A percentile compares a stretch with the other conserved stretches of the same genome.
phyloP scores from a whole-genome alignment of 2,113 vertebrate genomes.

The Ariopsis seemanni region DNA sequence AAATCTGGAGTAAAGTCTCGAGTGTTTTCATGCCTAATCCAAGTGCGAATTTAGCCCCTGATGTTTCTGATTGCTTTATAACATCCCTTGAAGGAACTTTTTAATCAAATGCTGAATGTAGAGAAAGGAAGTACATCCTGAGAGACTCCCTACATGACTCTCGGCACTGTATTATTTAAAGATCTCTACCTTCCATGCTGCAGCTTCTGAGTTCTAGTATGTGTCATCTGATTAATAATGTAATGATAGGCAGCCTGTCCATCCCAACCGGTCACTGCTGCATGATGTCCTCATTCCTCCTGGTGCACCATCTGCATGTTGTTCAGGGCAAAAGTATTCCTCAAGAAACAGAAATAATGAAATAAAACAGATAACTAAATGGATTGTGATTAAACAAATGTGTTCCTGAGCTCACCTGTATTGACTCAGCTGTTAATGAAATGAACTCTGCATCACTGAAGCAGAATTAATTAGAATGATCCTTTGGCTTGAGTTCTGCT shows the following conservation, averaged over 20 bases:
- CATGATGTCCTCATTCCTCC: neutral
- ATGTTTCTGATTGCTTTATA: neutral
- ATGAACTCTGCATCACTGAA: conserved; percentile 47
- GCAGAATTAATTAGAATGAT: conserved; percentile 52
- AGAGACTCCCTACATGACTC: neutral
- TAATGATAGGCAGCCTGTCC: conserved; percentile 29
- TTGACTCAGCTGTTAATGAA: conserved; percentile 49
- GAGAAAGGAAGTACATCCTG: neutral
- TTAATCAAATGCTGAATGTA: neutral
- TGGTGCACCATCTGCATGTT: neutral
- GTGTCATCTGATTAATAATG: conserved; percentile 44
- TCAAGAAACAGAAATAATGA: neutral
- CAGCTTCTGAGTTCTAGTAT: neutral
- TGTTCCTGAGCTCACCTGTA: conserved; percentile 36
- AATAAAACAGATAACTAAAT: neutral
- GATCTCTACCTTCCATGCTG: neutral
- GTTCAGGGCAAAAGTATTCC: neutral
- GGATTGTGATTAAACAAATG: conserved; percentile 16
- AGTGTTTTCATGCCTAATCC: neutral
- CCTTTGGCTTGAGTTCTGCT: conserved; percentile 31
- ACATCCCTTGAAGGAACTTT: neutral
- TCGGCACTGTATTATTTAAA: conserved; percentile 44
- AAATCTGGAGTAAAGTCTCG: neutral
- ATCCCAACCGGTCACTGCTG: neutral
- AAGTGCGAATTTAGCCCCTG: neutral